Conservation (phyloP, 2,888 invertebrate genomes). For the Aethes cnicana region DNA sequence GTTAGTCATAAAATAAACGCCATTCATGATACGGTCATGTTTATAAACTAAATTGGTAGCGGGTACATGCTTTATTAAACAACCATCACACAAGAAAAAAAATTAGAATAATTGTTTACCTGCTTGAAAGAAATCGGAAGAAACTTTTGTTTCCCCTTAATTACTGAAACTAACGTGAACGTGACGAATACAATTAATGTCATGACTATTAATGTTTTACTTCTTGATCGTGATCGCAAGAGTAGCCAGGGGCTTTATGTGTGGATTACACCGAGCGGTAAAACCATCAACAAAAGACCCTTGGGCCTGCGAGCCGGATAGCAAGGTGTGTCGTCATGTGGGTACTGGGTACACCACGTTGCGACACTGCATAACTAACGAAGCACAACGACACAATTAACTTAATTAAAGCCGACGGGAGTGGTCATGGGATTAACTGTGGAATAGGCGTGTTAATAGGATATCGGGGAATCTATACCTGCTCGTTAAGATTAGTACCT, state of each 20-base stretch:
- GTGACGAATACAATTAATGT: not conserved
- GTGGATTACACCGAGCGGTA: not conserved
- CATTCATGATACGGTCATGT: not conserved
- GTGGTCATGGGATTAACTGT: conserved; percentile 39
- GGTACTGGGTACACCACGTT: conserved; percentile 12
- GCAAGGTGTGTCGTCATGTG: conserved; percentile 43
- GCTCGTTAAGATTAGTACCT: conserved; percentile 9
- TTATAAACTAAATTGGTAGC: conserved; percentile 8
- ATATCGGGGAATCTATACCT: conserved; percentile 39
- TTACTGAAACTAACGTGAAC: too few relatives aligned
- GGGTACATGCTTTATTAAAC: conserved; percentile 7
- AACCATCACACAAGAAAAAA: not conserved
- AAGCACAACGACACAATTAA: conserved; percentile 56
- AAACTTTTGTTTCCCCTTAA: too few relatives aligned
- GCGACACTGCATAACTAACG: conserved; percentile 40
- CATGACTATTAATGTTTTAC: not conserved
- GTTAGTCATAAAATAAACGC: conserved; percentile 14
- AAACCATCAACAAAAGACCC: not conserved
- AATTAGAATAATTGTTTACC: conserved; percentile 1
- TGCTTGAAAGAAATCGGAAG: too few relatives aligned
- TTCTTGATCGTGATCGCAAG: too few relatives aligned
- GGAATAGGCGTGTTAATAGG: conserved; percentile 32
- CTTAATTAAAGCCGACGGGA: conserved; percentile 58
- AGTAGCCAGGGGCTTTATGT: too few relatives aligned
- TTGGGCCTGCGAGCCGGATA: conserved; percentile 13